Conservation (phyloP, 2,113 vertebrate genomes). For the Pseudopipra pipra region DNA sequence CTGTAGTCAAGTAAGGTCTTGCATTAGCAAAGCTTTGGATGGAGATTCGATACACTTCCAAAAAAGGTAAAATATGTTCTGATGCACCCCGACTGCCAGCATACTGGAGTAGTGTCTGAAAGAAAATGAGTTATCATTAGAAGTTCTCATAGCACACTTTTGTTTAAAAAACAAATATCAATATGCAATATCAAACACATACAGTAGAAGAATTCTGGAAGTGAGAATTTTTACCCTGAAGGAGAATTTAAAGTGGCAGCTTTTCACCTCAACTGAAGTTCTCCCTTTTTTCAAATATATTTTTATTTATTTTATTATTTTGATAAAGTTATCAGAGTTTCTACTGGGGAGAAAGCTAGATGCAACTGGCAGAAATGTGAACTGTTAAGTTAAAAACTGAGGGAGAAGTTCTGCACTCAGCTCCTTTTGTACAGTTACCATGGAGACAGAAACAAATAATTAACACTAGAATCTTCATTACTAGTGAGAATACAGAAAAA, state of each 20-base stretch:
- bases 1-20: constrained; percentile 90
- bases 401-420: background rate
- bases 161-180: background rate
- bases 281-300: background rate
- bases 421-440: background rate
- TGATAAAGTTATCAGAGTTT: background rate
- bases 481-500: background rate
- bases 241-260: background rate
- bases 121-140: constrained; percentile 39
- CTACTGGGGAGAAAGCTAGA: background rate
- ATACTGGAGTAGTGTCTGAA: constrained; percentile 91
- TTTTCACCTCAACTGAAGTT: background rate
- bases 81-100: constrained; percentile 92
- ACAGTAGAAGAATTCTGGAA: background rate
- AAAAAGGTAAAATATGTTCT: constrained; percentile 89
- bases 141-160: background rate
- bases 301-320: background rate
- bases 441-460: background rate
- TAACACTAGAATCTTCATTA: background rate
- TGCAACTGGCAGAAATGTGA: background rate
- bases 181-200: background rate
- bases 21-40: constrained; percentile 94
- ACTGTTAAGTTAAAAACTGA: background rate
- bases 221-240: background rate
- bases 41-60: constrained; percentile 95